A percentile compares a stretch with the other conserved stretches of the same genome.
These are phyloP conservation scores for Empidonax alnorum DNA, from an alignment of 2,113 vertebrate genomes.

Conservation along the genomic window DNA sequence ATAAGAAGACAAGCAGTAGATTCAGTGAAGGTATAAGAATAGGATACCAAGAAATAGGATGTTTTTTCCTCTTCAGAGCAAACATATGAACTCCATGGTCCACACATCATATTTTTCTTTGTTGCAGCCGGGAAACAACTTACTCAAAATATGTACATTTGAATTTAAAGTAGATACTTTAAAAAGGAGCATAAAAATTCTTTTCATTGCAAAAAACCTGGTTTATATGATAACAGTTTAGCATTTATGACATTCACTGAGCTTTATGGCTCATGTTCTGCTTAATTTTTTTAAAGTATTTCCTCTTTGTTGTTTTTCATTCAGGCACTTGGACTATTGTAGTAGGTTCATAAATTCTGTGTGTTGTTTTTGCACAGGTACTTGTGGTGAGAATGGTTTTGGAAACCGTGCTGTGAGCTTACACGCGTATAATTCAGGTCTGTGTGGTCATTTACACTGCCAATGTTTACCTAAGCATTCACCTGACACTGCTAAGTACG, in stretches of 20 bases:
- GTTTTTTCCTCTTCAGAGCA: not conserved
- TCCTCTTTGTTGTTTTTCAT: not conserved
- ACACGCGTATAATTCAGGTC: accelerated
- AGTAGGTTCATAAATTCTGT: not conserved
- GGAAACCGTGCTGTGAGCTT: not conserved
- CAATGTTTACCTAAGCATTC: not conserved
- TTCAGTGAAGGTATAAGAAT: not conserved
- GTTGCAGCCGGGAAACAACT: not conserved
- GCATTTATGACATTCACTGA: not conserved
- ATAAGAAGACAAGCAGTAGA: not conserved
- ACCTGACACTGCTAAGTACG: not conserved
- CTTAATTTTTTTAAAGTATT: not conserved
- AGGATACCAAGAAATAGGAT: not conserved
- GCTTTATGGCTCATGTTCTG: not conserved
- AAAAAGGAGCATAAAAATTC: not conserved
- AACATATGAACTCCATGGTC: not conserved
- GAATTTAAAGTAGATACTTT: not conserved
- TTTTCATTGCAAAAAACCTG: not conserved
- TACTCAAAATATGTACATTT: not conserved
- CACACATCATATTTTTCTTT: not conserved
- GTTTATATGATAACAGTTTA: not conserved
- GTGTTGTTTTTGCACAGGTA: not conserved
- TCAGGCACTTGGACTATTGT: not conserved
- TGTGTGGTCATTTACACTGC: not conserved
- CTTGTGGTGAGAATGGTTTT: not conserved